These are phyloP conservation scores for Eueremaeus valkanovi DNA, from an alignment of 2,888 invertebrate species.

Conservation along the genomic window DNA sequence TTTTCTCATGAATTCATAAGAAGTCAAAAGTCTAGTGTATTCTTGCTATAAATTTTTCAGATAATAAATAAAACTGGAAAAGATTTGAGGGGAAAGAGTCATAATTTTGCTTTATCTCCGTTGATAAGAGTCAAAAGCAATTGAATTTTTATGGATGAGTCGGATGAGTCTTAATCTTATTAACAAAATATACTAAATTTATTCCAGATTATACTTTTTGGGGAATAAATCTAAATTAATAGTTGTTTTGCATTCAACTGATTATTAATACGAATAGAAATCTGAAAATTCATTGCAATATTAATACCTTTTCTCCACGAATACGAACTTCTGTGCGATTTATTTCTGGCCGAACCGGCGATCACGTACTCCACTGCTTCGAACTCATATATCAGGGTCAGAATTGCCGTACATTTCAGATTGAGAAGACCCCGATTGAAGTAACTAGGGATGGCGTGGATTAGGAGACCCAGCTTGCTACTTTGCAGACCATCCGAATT, in stretches of 20 bases:
- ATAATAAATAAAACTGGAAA: neutral
- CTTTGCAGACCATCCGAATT: constrained; percentile 31
- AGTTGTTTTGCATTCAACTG: no score
- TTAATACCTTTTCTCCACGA: constrained; percentile 36
- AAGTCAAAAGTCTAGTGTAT: neutral
- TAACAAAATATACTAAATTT: no score
- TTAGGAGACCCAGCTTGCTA: constrained; percentile 32
- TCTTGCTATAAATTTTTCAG: neutral
- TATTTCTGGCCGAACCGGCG: constrained; percentile 36
- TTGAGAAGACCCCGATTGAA: constrained; percentile 36
- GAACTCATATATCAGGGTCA: constrained; percentile 37
- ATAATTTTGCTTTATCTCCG: no score
- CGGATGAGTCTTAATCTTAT: no score
- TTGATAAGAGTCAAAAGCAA: no score
- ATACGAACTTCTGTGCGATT: constrained; percentile 27
- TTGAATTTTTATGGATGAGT: no score
- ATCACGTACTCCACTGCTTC: constrained; percentile 37
- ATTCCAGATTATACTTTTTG: no score
- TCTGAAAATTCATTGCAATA: neutral
- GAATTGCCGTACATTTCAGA: constrained; percentile 36
- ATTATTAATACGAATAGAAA: no score
- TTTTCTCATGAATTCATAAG: no score
- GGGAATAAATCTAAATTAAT: no score
- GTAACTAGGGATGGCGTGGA: constrained; percentile 27
- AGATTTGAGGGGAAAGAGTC: no score